phyloP scores from a whole-genome alignment of 1,140 invertebrate species.

The Goniozus legneri region DNA sequence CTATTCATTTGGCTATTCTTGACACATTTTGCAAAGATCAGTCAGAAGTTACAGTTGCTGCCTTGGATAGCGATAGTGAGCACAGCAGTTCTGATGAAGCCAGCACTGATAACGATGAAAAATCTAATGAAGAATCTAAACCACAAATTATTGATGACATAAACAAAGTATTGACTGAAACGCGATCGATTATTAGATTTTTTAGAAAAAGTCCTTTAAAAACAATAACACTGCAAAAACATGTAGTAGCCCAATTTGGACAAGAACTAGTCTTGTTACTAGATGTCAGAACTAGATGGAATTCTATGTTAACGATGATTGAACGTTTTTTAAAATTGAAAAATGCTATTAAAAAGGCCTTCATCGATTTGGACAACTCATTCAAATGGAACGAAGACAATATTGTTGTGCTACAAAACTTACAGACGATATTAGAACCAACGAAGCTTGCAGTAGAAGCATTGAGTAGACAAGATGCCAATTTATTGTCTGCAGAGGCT shows the following conservation, averaged over 20 bases:
- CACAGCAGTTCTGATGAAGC: too few relatives aligned
- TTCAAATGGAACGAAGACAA: conserved; percentile 2
- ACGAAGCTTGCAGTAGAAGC: conserved; percentile 2
- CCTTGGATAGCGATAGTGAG: too few relatives aligned
- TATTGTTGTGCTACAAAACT: not conserved
- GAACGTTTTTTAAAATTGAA: conserved; percentile 16
- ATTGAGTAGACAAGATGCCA: not conserved
- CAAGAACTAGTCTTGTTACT: conserved; percentile 15
- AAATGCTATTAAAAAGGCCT: conserved; percentile 14
- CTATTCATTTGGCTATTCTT: too few relatives aligned
- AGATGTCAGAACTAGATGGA: conserved; percentile 19
- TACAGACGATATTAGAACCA: not conserved
- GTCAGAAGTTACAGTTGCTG: too few relatives aligned
- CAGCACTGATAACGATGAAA: too few relatives aligned
- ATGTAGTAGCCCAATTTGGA: conserved; percentile 13
- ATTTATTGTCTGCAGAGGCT: conserved; percentile 6
- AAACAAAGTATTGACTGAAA: too few relatives aligned
- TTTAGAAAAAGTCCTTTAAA: conserved; percentile 11
- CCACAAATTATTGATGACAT: not conserved
- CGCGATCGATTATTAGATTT: conserved; percentile 4
- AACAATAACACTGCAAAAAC: conserved; percentile 18
- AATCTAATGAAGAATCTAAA: not conserved
- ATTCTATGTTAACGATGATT: conserved; percentile 18
- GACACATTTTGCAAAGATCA: too few relatives aligned
- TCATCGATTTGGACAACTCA: conserved; percentile 17